Base-by-base conservation (phyloP, 2,888 invertebrate species). In the Hermaeophaga mercurialis region DNA sequence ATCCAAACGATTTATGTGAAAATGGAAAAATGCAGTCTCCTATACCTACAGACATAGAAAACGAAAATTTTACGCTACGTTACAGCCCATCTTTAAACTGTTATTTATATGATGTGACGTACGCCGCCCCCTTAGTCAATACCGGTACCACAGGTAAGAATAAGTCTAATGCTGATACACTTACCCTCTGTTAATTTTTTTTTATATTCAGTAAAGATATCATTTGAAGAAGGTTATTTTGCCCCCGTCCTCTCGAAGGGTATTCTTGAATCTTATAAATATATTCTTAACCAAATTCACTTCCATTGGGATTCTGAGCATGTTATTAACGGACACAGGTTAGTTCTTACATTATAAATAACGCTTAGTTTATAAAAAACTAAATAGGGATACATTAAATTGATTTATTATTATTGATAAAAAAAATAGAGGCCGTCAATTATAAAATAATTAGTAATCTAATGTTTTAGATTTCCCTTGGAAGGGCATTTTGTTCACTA, bases 401-500 rank as follows among this genome's bases (percentile, higher is more conserved):
- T n/a, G n/a, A n/a, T n/a, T n/a, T n/a, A n/a, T n/a, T n/a, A n/a
- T n/a, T n/a, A n/a, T n/a, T n/a, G n/a, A n/a, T n/a, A n/a, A n/a
- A n/a, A n/a, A n/a, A n/a, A n/a, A n/a, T n/a, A n/a, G n/a, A n/a
- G n/a, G n/a, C n/a, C n/a, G n/a, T n/a, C n/a, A n/a, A n/a, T n/a
- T n/a, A n/a, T n/a, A n/a, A n/a, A n/a, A n/a, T n/a, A n/a, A n/a
- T n/a, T n/a, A n/a, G n/a, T n/a, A n/a, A 6, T 26, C 9, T 26
- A 7, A 26, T 22, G 2, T 56, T 53, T 22, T 33, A 63, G 63
- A 18, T 58, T 49, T 18, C 38, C 61, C 4, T 26, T 64, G 24
- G 64, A 64, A 46, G 59, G 31, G 1, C 64, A 64, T 54, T 58
- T 61, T 7, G 61, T 64, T 6, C 62, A 62, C 54, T 63, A 50